Base-by-base conservation (phyloP, 2,113 vertebrate genomes). In the Fregetta grallaria region DNA sequence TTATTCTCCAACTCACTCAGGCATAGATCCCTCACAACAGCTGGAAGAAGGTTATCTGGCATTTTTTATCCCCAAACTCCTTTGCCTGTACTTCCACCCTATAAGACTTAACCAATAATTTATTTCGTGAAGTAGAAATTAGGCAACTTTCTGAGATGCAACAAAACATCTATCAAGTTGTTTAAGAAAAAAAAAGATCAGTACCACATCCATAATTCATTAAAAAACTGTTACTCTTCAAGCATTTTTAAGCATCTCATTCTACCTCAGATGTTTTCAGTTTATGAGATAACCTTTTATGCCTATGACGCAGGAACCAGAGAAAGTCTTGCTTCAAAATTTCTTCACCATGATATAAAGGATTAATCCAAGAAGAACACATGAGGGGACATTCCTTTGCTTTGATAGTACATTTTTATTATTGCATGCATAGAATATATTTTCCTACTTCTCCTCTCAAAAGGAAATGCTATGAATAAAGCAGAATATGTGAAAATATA, bases 171-270 rank as follows among this genome's bases (percentile, higher is more conserved):
- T 88, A 70, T 5, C 9, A 66, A 79, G 30, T 30, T 87, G 20
- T 56, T 93, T 50, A 50, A 81, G 30, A 13, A 88, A 86, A 86
- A 88, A 76, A 56, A 77, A 40, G 13, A 77, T 92, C 93, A 76
- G 79, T 73, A 79, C 4, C 38, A 42, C 62, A 95, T 94, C 27
- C 68, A 94, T 96, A 93, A 92, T 95, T 90, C 71, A 96, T 95
- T 94, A 90, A 93, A 96, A 91, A 62, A 32, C 72, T 88, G 78
- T 63, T 67, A 71, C 26, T 82, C 34, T 63, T 90, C 59, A 90
- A 83, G 47, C 11, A 52, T 34, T 82, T 90, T 92, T 66, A 79
- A 85, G 25, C 21, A 71, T 50, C 74, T 88, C 59, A 70, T 90
- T 82, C 53, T 86, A 58, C 36, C 63, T 86, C 55, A 76, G 71